Base-by-base conservation (phyloP, 2,888 invertebrate species). In the Pachycephus smyrnensis region DNA sequence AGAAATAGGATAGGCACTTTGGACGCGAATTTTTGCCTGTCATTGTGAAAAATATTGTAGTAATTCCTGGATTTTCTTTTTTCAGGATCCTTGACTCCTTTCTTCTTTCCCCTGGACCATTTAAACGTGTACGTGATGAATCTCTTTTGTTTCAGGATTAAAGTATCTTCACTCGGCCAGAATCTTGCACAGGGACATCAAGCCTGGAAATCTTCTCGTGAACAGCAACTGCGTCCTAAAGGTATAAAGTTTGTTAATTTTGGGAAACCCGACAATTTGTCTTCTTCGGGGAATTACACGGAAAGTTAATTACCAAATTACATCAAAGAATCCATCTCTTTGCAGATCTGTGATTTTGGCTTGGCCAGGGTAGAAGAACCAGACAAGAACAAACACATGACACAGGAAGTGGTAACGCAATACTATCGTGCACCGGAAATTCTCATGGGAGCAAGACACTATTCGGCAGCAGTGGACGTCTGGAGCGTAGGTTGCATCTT, bases 401-500 rank as follows among this genome's bases (percentile, higher is more conserved):
- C 99, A 68, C 99, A 99, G 92, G 99, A 99, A 93, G 99, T 99
- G 82, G 99, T 99, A 82, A 99, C 99, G 84, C 99, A 99, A 93
- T 99, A 99, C 93, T 99, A 99, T 93, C 95, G 99, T 84, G 98
- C 99, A 33, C 99, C 99, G 0, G 99, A 99, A 93, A 98, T 99
- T 88, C 94, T 99, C 81, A 99, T 99, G 99, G 99, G 99, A 40
- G 98, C 99, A 40, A 96, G 97, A 87, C 98, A 99, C 91, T 99
- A 99, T 93, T 96, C 97, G 11, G 97, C 97, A 12, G 98, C 98
- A 6, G 98, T 99, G 73, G 99, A 99, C 92, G 98, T 99, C 77
- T 99, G 99, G 99, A 98, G 98, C 73, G 99, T 99, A 73, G 99
- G 99, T 74, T 99, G 99, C 92, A 99, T 99, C 92, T 99, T 99